Evolutionary conservation across 2,797 vertebrate genomes (phyloP), one percentile per base, ranked within the genome.

Genomic region (Cirrhinus mrigala): DNA sequence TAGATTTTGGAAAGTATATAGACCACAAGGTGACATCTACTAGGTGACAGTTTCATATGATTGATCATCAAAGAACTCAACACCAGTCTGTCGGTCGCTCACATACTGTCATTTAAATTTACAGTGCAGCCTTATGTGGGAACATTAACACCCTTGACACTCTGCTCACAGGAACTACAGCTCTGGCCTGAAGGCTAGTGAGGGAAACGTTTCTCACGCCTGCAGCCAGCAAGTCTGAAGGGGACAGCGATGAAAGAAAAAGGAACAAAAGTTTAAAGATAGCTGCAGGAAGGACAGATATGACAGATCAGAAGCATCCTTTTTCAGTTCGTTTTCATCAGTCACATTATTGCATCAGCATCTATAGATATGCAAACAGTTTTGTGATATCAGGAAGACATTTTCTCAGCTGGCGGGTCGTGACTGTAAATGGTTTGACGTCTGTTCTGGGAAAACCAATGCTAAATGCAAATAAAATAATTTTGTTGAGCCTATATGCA

Each of bases 11-110:
- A 27, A 79, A 46, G 44, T 10, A 46, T 46, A 46, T 46, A 46
- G 44, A 46, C 44, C 44, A 46, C 44, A 10, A 46, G 44, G 44
- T 46, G 44, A 9, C 29, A 16, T 52, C 50, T 64, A 18, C 27
- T 5, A 22, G 64, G 48, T 24, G 27, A n/a, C 56, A 5, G 14
- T 70, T 56, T 56, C 22, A 70, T 70, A 66, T 66, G 54, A 24
- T 33, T 29, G 62, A 78, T 70, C 75, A 70, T 84, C 75, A 84
- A 70, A 84, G 75, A 84, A 56, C 24, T 78, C 83, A 84, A 85
- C 84, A 80, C 77, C 77, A 52, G 29, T 24, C 68, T 74, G 84
- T 62, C 77, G 52, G 15, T 64, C 18, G 10, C 66, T 62, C 29
- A 60, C 66, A n/a, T 48, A 58, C 64, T 48, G 50, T 71, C 64